Percentiles rank a stretch among this genome's conserved stretches.
These are phyloP conservation scores for Gymnoscopelus microlampas DNA, from an alignment of 2,797 vertebrate genomes.

Conservation along the genomic window DNA sequence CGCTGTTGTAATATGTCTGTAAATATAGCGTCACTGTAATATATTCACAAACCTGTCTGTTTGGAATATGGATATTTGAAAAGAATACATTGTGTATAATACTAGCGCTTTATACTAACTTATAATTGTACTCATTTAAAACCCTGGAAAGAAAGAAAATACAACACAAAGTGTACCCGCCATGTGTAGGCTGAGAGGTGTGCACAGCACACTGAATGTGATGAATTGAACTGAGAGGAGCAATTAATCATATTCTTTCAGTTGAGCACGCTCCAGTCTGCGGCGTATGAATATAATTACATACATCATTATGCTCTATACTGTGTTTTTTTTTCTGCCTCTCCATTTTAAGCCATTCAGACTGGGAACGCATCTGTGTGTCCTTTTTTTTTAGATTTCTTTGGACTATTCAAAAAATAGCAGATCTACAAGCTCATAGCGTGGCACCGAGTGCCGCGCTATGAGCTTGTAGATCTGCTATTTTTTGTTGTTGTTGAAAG, in stretches of 20 bases:
- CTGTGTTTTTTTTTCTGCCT: constrained; percentile 31
- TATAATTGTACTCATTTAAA: constrained; percentile 13
- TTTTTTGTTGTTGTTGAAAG: too few species aligned
- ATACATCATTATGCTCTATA: constrained; percentile 16
- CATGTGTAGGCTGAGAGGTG: not conserved
- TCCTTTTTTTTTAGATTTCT: too few species aligned
- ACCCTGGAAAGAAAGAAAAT: not conserved
- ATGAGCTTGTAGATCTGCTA: too few species aligned
- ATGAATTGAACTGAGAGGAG: constrained; percentile 5
- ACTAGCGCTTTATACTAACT: constrained; percentile 50
- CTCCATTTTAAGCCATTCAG: not conserved
- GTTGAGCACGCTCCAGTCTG: not conserved
- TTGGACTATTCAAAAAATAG: too few species aligned
- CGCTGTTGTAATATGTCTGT: constrained; percentile 15
- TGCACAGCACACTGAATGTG: not conserved
- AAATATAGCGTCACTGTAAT: constrained; percentile 36
- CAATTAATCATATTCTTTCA: not conserved
- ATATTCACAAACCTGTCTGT: constrained; percentile 7
- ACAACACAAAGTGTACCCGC: not conserved
- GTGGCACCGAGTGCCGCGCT: too few species aligned
- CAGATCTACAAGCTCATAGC: too few species aligned
- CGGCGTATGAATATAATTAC: constrained; percentile 10
- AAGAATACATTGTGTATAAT: not conserved
- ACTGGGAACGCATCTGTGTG: too few species aligned
- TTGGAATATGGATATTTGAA: constrained; percentile 2